Conservation (phyloP, 2,113 vertebrate genomes). For the Alosa alosa region DNA sequence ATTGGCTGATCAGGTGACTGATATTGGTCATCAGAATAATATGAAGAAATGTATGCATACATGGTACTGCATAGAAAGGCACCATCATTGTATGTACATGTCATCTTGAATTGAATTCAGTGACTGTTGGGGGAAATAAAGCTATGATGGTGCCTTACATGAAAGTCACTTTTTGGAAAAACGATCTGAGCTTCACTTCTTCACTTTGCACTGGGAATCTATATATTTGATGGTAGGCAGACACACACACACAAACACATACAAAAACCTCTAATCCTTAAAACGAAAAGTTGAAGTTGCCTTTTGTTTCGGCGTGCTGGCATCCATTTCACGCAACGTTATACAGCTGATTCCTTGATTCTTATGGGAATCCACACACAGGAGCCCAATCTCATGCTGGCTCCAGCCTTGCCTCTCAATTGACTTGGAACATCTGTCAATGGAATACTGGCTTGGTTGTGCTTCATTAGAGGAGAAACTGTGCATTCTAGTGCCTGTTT, state of each 20-base stretch:
- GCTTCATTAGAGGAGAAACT: slow-evolving; percentile 35
- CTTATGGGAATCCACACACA: slow-evolving; percentile 25
- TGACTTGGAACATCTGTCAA: slow-evolving; percentile 45
- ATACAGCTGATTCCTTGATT: slow-evolving; percentile 49
- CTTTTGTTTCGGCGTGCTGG: neutral
- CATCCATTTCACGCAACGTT: slow-evolving; percentile 56
- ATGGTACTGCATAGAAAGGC: too few relatives aligned
- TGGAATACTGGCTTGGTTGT: slow-evolving; percentile 44
- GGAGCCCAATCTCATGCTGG: slow-evolving; percentile 49
- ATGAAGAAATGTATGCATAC: too few relatives aligned
- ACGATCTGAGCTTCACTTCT: neutral
- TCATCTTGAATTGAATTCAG: too few relatives aligned
- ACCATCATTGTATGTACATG: too few relatives aligned
- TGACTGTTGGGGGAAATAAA: neutral
- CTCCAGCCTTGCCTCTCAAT: slow-evolving; percentile 47
- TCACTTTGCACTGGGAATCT: neutral
- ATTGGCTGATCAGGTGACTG: neutral
- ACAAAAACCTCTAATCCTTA: neutral
- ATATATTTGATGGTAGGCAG: neutral
- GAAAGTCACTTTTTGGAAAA: neutral
- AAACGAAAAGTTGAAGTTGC: neutral
- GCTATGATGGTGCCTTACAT: neutral
- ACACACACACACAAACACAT: neutral
- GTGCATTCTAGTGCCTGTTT: slow-evolving; percentile 22
- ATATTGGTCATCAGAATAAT: too few relatives aligned